These are phyloP conservation scores for Numenius phaeopus DNA, from an alignment of 2,797 vertebrate genomes.

Conservation along the genomic window DNA sequence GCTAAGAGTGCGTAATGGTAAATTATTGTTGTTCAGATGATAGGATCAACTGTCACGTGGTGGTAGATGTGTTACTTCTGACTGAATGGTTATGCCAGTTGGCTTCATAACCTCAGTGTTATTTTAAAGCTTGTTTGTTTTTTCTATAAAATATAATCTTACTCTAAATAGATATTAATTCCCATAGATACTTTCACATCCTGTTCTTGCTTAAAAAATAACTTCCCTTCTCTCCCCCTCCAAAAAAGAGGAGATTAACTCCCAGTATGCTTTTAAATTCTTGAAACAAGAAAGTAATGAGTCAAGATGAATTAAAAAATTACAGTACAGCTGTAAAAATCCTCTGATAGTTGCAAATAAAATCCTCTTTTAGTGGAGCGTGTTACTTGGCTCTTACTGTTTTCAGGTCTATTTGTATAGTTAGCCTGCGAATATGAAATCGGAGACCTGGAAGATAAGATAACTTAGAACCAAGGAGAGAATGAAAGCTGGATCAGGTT, in stretches of 20 bases:
- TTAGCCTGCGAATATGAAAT: not conserved
- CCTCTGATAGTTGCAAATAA: not conserved
- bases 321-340: not conserved
- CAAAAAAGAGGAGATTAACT: not conserved
- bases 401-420: not conserved
- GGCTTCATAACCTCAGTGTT: not conserved
- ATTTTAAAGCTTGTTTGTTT: not conserved
- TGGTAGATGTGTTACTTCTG: not conserved
- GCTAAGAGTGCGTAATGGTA: not conserved
- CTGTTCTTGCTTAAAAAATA: not conserved
- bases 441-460: not conserved
- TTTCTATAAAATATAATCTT: not conserved
- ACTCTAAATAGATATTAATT: not conserved
- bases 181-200: not conserved
- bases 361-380: not conserved
- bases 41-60: not conserved
- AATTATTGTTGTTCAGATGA: not conserved
- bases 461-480: not conserved
- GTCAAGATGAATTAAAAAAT: not conserved
- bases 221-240: fast-evolving
- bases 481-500: not conserved
- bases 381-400: not conserved
- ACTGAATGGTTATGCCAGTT: not conserved
- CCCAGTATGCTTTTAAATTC: not conserved
- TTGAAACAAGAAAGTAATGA: not conserved